Base-by-base conservation (phyloP, 2,888 invertebrate genomes). In the Halocaridina rubra region DNA sequence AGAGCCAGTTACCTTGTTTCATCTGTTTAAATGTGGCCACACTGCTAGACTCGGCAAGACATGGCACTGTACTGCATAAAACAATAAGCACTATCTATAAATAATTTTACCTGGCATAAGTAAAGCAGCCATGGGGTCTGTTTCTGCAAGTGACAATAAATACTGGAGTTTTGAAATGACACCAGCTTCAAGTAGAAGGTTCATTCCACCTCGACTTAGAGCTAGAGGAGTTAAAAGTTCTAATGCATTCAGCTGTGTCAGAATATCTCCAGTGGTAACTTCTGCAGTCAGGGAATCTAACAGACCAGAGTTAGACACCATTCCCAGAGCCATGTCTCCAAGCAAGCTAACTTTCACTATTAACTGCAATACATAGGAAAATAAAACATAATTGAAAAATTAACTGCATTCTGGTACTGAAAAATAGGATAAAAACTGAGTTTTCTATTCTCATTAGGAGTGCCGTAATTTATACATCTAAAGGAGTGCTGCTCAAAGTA, bases 161-260 rank as follows among this genome's bases (percentile, higher is more conserved):
- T 92, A 91, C 67, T 94, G 93, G 76, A 97, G 92, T 86, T 92
- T 93, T 57, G 92, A 91, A 33, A 96, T 92, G 1, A 94, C 92
- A 10, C 94, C 94, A 86, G 93, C 93, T 64, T 93, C 91, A 82
- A 96, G 94, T 87, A 97, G 92, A 90, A 94, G 96, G 61, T 92
- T 91, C 5, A 96, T 93, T 0, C 97, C 97, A 90, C 96, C 94
- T 77, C 94, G 93, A 77, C 93, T 93, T 24, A 93, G 90, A 0
- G 95, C 95, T 67, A 98, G 91, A 71, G 94, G 93, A 0, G 95
- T 94, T 53, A 97, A 90, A 61, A 96, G 91, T 91, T 97, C 96
- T 76, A 98, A 91, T 77, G 95, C 93, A 90, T 96, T 97, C 85
- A 97, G 92, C 90, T 95, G 95, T 61, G 96, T 91, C 72, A 97